These are phyloP conservation scores for Scaptomyza cyrtandrae DNA, from an alignment of 2,888 invertebrate genomes.

Conservation along the genomic window DNA sequence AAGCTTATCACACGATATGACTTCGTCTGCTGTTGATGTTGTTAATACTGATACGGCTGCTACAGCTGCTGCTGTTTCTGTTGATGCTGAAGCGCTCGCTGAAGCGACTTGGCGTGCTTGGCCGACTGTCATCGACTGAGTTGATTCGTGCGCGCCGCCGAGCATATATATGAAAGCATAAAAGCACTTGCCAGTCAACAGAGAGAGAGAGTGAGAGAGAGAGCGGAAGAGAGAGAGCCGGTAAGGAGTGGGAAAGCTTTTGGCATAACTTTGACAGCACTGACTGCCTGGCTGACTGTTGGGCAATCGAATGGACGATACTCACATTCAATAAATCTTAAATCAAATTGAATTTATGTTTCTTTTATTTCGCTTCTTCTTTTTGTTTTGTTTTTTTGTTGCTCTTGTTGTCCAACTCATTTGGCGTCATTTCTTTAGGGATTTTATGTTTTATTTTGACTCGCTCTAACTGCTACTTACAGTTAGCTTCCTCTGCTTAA, in stretches of 20 bases:
- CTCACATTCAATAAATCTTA: conserved; percentile 65
- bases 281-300: conserved; percentile 16
- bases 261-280: conserved; percentile 24
- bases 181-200: conserved; percentile 19
- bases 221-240: not conserved
- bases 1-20: conserved; percentile 47
- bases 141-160: conserved; percentile 31
- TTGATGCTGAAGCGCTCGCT: conserved; percentile 45
- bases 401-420: not conserved
- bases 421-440: conserved; percentile 11
- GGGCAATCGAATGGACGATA: conserved; percentile 38
- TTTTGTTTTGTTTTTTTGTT: not conserved
- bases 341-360: conserved; percentile 81
- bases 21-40: conserved; percentile 15
- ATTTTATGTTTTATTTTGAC: not conserved
- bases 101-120: conserved; percentile 77
- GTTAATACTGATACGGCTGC: conserved; percentile 13
- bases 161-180: conserved; percentile 38
- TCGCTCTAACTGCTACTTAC: not conserved
- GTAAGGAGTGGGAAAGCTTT: conserved; percentile 52
- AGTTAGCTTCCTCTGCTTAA: no score
- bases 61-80: conserved; percentile 16
- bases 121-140: conserved; percentile 84
- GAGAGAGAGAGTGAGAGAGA: conserved; percentile 6
- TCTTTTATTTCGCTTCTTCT: conserved; percentile 47